Base-by-base conservation (phyloP, 2,888 invertebrate genomes). In the Agelastica alni region DNA sequence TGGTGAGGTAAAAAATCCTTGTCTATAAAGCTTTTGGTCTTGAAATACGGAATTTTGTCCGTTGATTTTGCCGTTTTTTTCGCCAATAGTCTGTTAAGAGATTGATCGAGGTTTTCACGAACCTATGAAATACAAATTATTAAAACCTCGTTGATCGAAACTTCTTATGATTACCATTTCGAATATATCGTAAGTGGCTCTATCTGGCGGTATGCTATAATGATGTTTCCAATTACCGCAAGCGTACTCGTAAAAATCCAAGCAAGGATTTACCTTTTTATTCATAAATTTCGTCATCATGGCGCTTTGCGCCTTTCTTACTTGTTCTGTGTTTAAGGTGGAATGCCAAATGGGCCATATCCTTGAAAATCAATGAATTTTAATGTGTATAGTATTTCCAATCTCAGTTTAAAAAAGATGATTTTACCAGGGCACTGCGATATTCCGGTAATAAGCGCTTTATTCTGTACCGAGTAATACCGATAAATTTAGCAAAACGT, bases 171-270 rank as follows among this genome's bases (percentile, higher is more conserved):
- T n/a, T 4, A 95, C 78, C 82, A 91, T 90, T 78, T 93, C 93
- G 73, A 95, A 95, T 0, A 92, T 94, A 66, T 93, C 93, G 75
- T 90, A 94, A 3, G 89, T 87, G 4, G 91, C 87, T 76, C 92
- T 90, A 68, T 94, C 94, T 44, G 90, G 87, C 2, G 95, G 95
- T 68, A 95, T 91, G 0, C 91, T 89, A 76, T 94, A 91, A 32
- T 86, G 80, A 44, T 85, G 83, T 22, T 87, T 85, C 93, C 93
- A 94, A 67, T 91, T 91, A 1, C 93, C 93, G 72, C 88, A 93
- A 0, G 93, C 88, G 67, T 86, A 93, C 67, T 89, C 86, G 71
- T 91, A 93, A 72, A 93, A 93, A 71, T 93, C 91, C 3, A 84
- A 80, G 70, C 93, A 93, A 0, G 93, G 92, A 70, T 91, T 84